phyloP scores from a whole-genome alignment of 2,888 invertebrate species.

The Caenorhabditis sinica region DNA sequence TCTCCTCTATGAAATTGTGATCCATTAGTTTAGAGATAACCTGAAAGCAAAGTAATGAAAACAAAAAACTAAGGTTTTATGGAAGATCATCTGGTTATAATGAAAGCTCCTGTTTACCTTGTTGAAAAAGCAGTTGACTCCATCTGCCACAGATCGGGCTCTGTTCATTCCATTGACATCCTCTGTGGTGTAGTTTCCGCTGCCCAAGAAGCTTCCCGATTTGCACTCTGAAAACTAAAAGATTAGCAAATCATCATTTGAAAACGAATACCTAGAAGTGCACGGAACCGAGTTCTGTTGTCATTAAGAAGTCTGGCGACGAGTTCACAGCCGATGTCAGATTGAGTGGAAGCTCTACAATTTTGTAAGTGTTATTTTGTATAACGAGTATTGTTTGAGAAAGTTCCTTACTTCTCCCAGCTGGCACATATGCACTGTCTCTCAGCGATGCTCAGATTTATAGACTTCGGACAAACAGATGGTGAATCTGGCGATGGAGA shows the following conservation, averaged over 20 bases:
- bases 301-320: slow-evolving; percentile 69
- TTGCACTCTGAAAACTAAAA: slow-evolving; percentile 58
- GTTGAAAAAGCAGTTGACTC: slow-evolving; percentile 68
- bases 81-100: too few species aligned
- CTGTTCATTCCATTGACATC: slow-evolving; percentile 67
- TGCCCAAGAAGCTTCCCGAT: slow-evolving; percentile 56
- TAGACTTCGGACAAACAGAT: slow-evolving; percentile 15
- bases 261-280: slow-evolving; percentile 63
- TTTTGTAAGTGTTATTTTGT: not conserved
- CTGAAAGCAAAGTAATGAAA: slow-evolving; percentile 30
- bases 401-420: slow-evolving; percentile 57
- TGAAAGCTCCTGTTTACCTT: slow-evolving; percentile 29
- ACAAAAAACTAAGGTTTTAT: not conserved
- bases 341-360: slow-evolving; percentile 63
- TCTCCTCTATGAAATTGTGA: slow-evolving; percentile 57
- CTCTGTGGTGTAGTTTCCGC: slow-evolving; percentile 61
- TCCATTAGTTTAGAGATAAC: slow-evolving; percentile 64
- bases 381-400: not conserved
- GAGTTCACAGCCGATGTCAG: slow-evolving; percentile 68
- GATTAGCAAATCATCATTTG: not conserved
- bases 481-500: slow-evolving; percentile 54
- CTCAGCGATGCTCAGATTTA: slow-evolving; percentile 50
- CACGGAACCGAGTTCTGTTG: slow-evolving; percentile 67
- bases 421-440: slow-evolving; percentile 60
- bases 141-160: slow-evolving; percentile 65